Base-by-base conservation (phyloP, 1,140 invertebrate species). In the Trachelipus rathkii region DNA sequence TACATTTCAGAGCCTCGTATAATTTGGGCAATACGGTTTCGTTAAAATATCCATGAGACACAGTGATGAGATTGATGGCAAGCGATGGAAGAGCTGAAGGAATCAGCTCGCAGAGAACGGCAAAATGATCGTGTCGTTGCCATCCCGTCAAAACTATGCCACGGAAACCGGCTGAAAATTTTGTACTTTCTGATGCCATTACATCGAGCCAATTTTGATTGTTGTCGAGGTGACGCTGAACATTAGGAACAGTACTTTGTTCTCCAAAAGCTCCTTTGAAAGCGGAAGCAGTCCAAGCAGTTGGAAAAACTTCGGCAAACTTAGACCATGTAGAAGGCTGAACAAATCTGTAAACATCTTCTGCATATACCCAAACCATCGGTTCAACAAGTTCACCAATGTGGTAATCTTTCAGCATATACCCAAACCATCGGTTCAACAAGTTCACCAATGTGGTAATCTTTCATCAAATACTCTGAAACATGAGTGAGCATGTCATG, bases 401-500 rank as follows among this genome's bases (percentile, higher is more conserved):
- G n/a, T 89, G 89, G 82, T 89, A 90, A 71, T 89, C 89, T 84
- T 85, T 81, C 83, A 90, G 82, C 43, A 84, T 92, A 93, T 0
- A 90, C 88, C 93, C 93, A 95, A n/a, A 94, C 90, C 89, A 96
- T 95, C 0, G 92, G 92, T 84, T 95, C 92, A 0, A 95, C 90
- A 69, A 92, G 87, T 45, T 89, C 88, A 0, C 90, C 89, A n/a
- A 93, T 86, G n/a, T 89, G 89, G 82, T 89, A 90, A 71, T 89
- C 89, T 84, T 85, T 81, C 83, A 90, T 82, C 43, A 84, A 82
- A 7, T 84, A 81, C 21, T 83, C 76, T 5, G 84, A 77, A 70
- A 95, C 89, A 50, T 90, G 88, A 33, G 94, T 86, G 46, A 97
- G 83, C 93, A 98, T 97, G 84, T 98, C 96, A 83, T 98, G 95